Base-by-base conservation (phyloP, 2,113 vertebrate species). In the Microtus ochrogaster region DNA sequence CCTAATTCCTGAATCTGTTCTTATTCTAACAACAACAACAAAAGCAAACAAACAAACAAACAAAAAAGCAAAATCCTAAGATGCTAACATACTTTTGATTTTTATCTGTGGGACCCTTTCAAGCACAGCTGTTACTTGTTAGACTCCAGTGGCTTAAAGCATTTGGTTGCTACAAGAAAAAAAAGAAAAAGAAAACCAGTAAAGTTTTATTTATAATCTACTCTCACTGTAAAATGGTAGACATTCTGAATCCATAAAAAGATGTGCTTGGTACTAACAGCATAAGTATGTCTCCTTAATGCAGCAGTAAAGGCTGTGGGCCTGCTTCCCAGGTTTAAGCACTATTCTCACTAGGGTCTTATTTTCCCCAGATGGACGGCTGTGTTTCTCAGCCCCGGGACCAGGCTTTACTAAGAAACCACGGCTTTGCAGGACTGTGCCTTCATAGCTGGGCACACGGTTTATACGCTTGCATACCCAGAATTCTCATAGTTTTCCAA, bases 101-200 rank as follows among this genome's bases (percentile, higher is more conserved):
- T 94, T 90, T 93, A 96, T 95, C 93, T 93, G 17, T 61, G 88
- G 84, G 55, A 95, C n/a, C 65, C 85, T 84, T 91, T 87, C 1
- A 58, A 85, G 79, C 65, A 90, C 94, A 98, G 94, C 93, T 96
- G 96, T 95, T 93, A 70, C 61, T 94, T 95, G 89, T 97, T 97
- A 97, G 86, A 92, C 7, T 47, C 61, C 81, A 74, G 90, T 36
- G 90, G 19, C 79, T 84, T n/a, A 95, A 84, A 94, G 94, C 94
- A 70, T 93, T 97, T 84, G 78, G 92, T 95, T 92, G 85, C 77
- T 90, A 82, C 76, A 89, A 89, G 91, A 89, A 92, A 95, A 85
- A 82, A 85, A 49, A 84, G 36, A 61, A 58, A 58, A 86, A 63
- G 79, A 88, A 87, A 90, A 90, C 85, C 81, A 65, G 85, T 90